Evolutionary conservation across 92 coral and sea anemone genomes (phyloP), one percentile per base, ranked within the genome.

Genomic region (Parazoanthus atlanticus): DNA sequence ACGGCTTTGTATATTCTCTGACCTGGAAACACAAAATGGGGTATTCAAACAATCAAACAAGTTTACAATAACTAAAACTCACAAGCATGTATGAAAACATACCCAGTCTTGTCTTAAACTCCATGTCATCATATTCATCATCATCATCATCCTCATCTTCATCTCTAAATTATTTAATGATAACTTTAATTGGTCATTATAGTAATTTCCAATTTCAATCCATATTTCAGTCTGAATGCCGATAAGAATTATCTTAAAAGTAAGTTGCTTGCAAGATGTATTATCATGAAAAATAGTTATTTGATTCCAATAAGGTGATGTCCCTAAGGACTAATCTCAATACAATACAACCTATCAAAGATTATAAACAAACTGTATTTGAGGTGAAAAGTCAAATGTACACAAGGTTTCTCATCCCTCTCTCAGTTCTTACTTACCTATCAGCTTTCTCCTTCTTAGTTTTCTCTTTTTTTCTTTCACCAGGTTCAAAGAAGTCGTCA

Each of bases 1-100:
- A 97, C 87, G 8, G 99, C 80, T 86, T 92, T 95, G 88, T 97
- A 97, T 25, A 97, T 93, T 88, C 88, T 97, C 69, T 97, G 99
- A 70, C 99, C 99, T 97, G 73, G 7, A 71, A 5, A 54, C 25
- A 67, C 10, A 84, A 25, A 34, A 76, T 46, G 7, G 21, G 33
- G 41, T 38, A 11, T 46, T 46, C 12, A 46, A 46, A 46, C 49
- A 46, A 46, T 9, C 0, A 9, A 52, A 43, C 43, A 31, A 80
- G 34, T 56, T 81, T 81, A 23, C 23, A 41, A 11, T 67, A 67
- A 11, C 47, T 8, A 9, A 46, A 13, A 52, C 58, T 52, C 3
- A 15, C 12, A 15, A 8, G 12, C 19, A 52, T 52, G 58, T 52
- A 52, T 9, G 6, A 17, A 13, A 16, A 77, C 83, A 90, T 92